Evolutionary conservation across 2,888 invertebrate genomes (phyloP).

Genomic region (Dryobotodes eremita): DNA sequence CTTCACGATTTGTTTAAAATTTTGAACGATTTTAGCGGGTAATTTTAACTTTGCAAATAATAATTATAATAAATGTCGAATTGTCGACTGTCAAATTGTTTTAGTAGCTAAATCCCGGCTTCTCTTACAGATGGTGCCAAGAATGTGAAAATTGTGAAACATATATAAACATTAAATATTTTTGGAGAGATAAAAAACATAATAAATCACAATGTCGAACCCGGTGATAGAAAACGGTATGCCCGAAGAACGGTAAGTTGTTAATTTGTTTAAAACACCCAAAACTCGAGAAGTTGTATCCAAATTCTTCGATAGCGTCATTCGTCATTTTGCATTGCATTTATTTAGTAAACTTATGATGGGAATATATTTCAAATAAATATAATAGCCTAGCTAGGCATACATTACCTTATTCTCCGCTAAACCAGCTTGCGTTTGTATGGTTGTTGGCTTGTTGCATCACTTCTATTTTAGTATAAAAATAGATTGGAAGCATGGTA

Average conservation of each 20-base stretch:
- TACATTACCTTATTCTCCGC: not conserved
- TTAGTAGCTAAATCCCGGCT: conserved; percentile 15
- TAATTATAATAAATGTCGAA: too few species aligned
- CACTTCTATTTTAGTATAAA: conserved; percentile 26
- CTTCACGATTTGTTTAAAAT: conserved; percentile 59
- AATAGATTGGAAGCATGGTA: conserved; percentile 39
- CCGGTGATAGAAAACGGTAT: conserved; percentile 83
- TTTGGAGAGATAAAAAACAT: conserved; percentile 43
- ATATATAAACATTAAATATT: conserved; percentile 55
- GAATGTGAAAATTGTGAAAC: conserved; percentile 75
- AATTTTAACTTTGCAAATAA: conserved; percentile 51
- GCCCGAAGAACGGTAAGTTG: conserved; percentile 83
- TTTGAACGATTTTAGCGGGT: conserved; percentile 66
- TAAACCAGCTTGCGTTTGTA: not conserved
- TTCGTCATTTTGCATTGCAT: not conserved
- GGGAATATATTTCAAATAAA: not conserved
- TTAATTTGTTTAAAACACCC: not conserved
- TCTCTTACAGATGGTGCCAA: conserved; percentile 77
- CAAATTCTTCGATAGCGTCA: not conserved
- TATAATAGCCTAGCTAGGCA: not conserved
- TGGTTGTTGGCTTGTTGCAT: conserved; percentile 31
- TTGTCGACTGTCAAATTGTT: not conserved
- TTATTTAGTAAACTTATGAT: not conserved
- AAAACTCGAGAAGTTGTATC: not conserved
- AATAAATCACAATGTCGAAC: conserved; percentile 79